Evolutionary conservation across 2,888 invertebrate species (phyloP).

Genomic region (Drosophila bunnanda): DNA sequence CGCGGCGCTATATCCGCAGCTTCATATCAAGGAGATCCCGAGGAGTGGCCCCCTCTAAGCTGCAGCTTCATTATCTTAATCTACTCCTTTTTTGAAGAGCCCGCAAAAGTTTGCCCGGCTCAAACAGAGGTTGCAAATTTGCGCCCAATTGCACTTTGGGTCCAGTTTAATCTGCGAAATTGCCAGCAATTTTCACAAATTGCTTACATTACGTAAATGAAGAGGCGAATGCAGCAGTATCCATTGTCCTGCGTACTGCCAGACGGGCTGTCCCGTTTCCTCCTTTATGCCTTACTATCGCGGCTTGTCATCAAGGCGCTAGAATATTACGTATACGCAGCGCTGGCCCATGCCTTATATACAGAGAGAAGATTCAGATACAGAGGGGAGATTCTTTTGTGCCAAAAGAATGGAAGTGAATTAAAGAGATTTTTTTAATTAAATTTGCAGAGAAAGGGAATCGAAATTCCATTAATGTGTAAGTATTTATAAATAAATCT

Average conservation of each 20-base stretch:
- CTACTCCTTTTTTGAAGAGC: conserved; percentile 64
- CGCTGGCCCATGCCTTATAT: conserved; percentile 40
- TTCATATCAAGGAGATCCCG: neutral
- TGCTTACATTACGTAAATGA: conserved; percentile 79
- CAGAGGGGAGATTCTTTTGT: no score
- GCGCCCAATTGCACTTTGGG: conserved; percentile 79
- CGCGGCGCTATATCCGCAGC: no score
- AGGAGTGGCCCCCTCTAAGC: conserved; percentile 54
- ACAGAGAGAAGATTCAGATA: neutral
- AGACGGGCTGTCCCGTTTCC: conserved; percentile 1
- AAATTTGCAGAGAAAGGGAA: neutral
- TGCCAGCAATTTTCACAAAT: conserved; percentile 78
- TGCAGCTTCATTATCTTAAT: conserved; percentile 78
- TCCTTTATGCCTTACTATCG: conserved; percentile 50
- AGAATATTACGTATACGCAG: conserved; percentile 75
- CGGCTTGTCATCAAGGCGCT: conserved; percentile 73
- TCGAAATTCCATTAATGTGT: neutral
- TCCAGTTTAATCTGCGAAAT: conserved; percentile 78
- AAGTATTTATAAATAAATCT: neutral
- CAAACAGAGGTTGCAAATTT: conserved; percentile 63
- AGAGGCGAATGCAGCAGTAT: conserved; percentile 61
- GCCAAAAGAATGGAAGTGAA: neutral
- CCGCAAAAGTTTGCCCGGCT: conserved; percentile 48
- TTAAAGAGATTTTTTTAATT: neutral
- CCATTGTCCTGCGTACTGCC: conserved; percentile 58